Percentiles rank a stretch among this genome's conserved stretches.
phyloP scores from a whole-genome alignment of 2,888 invertebrate genomes.

The Biston betularia region DNA sequence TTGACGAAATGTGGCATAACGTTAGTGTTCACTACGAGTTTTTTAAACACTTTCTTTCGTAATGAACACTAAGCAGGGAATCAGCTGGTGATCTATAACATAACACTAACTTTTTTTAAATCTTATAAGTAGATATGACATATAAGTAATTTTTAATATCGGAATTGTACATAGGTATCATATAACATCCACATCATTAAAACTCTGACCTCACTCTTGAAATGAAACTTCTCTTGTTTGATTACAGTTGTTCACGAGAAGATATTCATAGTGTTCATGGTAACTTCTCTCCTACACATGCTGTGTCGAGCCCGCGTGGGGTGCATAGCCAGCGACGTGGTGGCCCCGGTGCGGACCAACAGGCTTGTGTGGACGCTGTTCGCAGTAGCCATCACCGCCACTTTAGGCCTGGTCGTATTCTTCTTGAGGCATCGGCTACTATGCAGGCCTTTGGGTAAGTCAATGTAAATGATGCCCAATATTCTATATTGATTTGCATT shows the following conservation, averaged over 20 bases:
- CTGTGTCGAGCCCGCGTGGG: conserved; percentile 80
- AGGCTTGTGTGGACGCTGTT: conserved; percentile 89
- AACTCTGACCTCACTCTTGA: background rate
- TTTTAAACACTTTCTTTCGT: too few relatives aligned
- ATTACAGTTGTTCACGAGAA: conserved; percentile 94
- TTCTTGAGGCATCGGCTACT: conserved; percentile 95
- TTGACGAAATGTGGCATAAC: too few relatives aligned
- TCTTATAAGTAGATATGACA: background rate
- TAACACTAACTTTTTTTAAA: background rate
- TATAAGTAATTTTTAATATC: too few relatives aligned
- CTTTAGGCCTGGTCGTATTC: conserved; percentile 93
- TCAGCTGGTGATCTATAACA: too few relatives aligned
- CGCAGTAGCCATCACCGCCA: conserved; percentile 91
- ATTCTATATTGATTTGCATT: too few relatives aligned
- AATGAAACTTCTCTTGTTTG: conserved; percentile 5
- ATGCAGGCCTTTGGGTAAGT: conserved; percentile 95
- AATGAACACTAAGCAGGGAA: too few relatives aligned
- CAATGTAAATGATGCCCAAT: too few relatives aligned
- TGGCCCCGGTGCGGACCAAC: conserved; percentile 88
- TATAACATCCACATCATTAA: background rate
- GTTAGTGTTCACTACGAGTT: too few relatives aligned
- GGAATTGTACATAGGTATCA: background rate
- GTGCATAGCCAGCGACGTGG: conserved; percentile 71
- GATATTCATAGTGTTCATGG: conserved; percentile 96
- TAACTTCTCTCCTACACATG: conserved; percentile 94